phyloP scores from a whole-genome alignment of 2,113 vertebrate species.

The Oreochromis tanganicae region DNA sequence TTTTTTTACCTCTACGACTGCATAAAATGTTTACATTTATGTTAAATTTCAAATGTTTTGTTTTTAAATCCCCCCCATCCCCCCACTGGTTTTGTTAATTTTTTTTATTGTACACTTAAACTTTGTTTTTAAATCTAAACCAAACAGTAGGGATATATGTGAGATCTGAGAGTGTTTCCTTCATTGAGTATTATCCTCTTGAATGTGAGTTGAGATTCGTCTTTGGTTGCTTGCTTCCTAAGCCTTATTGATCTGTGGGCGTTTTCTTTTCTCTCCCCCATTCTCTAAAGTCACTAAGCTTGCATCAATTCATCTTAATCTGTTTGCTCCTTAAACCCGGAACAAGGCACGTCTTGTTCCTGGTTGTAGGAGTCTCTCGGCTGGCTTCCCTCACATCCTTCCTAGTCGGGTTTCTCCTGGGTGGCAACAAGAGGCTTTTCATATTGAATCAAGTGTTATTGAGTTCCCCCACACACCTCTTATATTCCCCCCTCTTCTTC shows the following conservation, averaged over 20 bases:
- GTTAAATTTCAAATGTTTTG: not conserved
- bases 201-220: slow-evolving; percentile 61
- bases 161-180: slow-evolving; percentile 53
- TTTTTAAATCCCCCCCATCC: not conserved
- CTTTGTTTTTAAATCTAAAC: slow-evolving; percentile 20
- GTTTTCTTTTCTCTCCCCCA: slow-evolving; percentile 54
- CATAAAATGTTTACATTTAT: not conserved
- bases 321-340: slow-evolving; percentile 75
- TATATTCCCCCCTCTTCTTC: slow-evolving; percentile 55
- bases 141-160: slow-evolving; percentile 46
- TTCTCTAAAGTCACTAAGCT: slow-evolving; percentile 76
- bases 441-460: slow-evolving; percentile 80
- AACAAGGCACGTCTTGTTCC: slow-evolving; percentile 79
- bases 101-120: slow-evolving; percentile 33
- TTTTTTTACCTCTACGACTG: not conserved
- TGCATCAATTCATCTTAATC: slow-evolving; percentile 77
- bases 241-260: slow-evolving; percentile 74
- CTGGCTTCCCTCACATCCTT: slow-evolving; percentile 74
- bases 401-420: slow-evolving; percentile 68
- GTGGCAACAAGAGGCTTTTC: slow-evolving; percentile 77
- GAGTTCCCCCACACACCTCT: slow-evolving; percentile 71
- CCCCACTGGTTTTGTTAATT: not conserved
- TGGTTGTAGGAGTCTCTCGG: slow-evolving; percentile 70
- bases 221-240: slow-evolving; percentile 66
- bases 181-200: slow-evolving; percentile 55